Evolutionary conservation across 2,888 invertebrate species (phyloP).

Genomic region (Lydus trimaculatus): DNA sequence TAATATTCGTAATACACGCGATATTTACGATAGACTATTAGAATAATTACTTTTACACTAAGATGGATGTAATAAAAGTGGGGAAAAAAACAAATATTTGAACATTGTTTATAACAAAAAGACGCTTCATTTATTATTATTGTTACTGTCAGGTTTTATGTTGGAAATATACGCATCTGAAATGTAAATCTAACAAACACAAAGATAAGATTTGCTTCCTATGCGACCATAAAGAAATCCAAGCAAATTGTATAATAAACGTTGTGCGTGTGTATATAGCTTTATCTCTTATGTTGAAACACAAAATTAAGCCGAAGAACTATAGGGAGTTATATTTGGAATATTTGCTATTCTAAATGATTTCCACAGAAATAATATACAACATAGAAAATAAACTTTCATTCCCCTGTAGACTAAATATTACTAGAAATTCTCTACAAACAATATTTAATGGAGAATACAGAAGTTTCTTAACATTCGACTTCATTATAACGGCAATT

Average conservation of each 20-base stretch:
- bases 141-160: background rate
- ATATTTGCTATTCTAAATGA: constrained; percentile 11
- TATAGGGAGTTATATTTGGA: background rate
- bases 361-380: constrained; percentile 6
- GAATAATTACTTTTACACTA: constrained; percentile 28
- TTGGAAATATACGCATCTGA: background rate
- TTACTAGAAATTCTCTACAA: constrained; percentile 2
- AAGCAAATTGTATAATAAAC: constrained; percentile 19
- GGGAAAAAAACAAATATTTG: background rate
- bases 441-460: constrained; percentile 1
- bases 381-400: constrained; percentile 3
- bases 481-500: background rate
- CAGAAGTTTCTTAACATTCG: constrained; percentile 11
- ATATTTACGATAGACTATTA: constrained; percentile 33
- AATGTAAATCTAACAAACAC: background rate
- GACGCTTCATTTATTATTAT: background rate
- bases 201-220: background rate
- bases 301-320: constrained; percentile 9
- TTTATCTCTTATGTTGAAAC: constrained; percentile 15
- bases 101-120: background rate
- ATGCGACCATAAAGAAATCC: constrained; percentile 15
- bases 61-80: background rate
- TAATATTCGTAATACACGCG: constrained; percentile 39
- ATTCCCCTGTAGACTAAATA: constrained; percentile 8
- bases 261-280: constrained; percentile 17